These are phyloP conservation scores for Galerucella nymphaeae DNA, from an alignment of 2,888 invertebrate genomes.

Conservation along the genomic window DNA sequence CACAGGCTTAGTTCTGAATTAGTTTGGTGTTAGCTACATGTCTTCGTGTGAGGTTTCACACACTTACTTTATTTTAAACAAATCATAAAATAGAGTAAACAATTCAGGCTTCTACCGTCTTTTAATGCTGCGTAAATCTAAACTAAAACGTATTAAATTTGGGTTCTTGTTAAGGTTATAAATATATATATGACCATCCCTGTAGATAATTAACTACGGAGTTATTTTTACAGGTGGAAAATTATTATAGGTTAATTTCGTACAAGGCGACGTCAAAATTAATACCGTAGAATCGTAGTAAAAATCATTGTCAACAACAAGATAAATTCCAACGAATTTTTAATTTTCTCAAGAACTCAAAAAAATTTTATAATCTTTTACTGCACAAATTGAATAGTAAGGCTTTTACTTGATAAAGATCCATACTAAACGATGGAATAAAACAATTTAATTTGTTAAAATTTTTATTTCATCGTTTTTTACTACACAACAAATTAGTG, in stretches of 20 bases:
- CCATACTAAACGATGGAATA: too few relatives aligned
- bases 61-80: conserved; percentile 64
- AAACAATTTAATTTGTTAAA: too few relatives aligned
- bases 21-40: conserved; percentile 30
- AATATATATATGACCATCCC: background rate
- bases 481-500: too few relatives aligned
- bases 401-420: too few relatives aligned
- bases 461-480: too few relatives aligned
- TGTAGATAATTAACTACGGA: background rate
- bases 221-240: background rate
- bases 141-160: conserved; percentile 52
- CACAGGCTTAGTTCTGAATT: background rate
- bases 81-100: conserved; percentile 64
- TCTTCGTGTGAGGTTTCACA: conserved; percentile 65
- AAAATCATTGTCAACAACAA: too few relatives aligned
- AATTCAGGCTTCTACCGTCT: conserved; percentile 55
- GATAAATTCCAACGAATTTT: too few relatives aligned
- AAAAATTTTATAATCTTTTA: too few relatives aligned
- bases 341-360: too few relatives aligned
- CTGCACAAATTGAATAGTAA: too few relatives aligned
- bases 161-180: conserved; percentile 50
- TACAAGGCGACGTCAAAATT: background rate
- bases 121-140: conserved; percentile 55
- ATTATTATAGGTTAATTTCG: background rate
- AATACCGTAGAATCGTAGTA: too few relatives aligned